phyloP scores from a whole-genome alignment of 2,888 invertebrate species.

The Cosmia pyralina region DNA sequence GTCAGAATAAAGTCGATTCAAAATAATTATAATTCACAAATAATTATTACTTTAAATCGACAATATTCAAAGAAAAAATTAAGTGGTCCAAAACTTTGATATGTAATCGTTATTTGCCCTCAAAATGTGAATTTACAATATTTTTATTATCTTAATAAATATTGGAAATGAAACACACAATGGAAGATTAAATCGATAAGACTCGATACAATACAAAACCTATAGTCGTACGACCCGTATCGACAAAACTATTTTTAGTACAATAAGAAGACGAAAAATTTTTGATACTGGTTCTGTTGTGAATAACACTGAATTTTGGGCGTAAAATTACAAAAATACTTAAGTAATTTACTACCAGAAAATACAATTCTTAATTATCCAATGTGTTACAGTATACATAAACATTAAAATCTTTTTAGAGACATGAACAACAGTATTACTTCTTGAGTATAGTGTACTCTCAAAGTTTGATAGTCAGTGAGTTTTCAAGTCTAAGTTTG shows the following conservation, averaged over 20 bases:
- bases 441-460: neutral
- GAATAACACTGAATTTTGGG: slow-evolving; percentile 64
- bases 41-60: neutral
- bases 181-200: slow-evolving; percentile 74
- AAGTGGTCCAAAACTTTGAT: slow-evolving; percentile 32
- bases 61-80: neutral
- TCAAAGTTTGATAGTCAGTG: neutral
- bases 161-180: slow-evolving; percentile 62
- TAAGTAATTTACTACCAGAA: neutral
- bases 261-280: slow-evolving; percentile 75
- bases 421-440: neutral
- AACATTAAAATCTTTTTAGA: neutral
- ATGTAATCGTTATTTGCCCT: slow-evolving; percentile 11
- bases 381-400: neutral
- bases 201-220: slow-evolving; percentile 75
- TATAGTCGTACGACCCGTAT: slow-evolving; percentile 73
- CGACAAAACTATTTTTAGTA: slow-evolving; percentile 72
- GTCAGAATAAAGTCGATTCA: slow-evolving; percentile 5
- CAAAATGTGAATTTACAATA: slow-evolving; percentile 37
- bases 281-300: slow-evolving; percentile 61
- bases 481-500: neutral
- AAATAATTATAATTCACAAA: slow-evolving; percentile 5
- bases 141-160: slow-evolving; percentile 43
- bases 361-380: neutral
- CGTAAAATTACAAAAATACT: neutral